Evolutionary conservation across 1,140 invertebrate species (phyloP).

Genomic region (Apocrypta bakeri): DNA sequence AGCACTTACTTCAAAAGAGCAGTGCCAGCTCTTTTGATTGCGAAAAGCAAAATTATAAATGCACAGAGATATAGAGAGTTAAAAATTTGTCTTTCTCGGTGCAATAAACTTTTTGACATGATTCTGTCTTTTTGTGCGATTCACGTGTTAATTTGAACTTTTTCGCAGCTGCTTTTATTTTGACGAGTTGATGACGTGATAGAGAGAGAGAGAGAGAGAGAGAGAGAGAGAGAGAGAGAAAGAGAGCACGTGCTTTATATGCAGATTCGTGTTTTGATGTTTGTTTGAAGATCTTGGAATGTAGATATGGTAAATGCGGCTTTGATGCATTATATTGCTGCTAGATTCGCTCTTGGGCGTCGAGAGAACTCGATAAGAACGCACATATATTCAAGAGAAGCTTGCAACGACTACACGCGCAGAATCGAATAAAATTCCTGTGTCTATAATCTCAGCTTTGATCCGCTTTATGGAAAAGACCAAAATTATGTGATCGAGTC

Average conservation of each 20-base stretch:
- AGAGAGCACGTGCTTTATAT: neutral
- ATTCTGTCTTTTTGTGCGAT: neutral
- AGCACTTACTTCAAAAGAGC: neutral
- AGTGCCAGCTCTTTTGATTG: slow-evolving; percentile 25
- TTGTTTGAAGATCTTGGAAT: neutral
- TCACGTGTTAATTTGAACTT: neutral
- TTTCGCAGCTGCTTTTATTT: neutral
- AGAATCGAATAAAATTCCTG: no score
- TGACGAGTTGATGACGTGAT: neutral
- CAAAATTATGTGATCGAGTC: no score
- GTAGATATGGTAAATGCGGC: no score
- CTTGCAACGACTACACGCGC: no score
- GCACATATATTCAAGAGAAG: no score
- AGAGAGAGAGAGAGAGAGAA: neutral
- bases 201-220: no score
- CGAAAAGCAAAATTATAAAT: neutral
- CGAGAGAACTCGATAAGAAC: no score
- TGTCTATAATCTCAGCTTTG: neutral
- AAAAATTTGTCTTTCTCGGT: neutral
- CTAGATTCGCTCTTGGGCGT: no score
- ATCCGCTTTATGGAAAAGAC: no score
- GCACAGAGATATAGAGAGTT: neutral
- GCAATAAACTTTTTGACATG: neutral
- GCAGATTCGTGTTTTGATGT: neutral
- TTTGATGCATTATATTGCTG: no score